These are phyloP conservation scores for Nomada fabriciana DNA, from an alignment of 2,888 invertebrate species.

Conservation along the genomic window DNA sequence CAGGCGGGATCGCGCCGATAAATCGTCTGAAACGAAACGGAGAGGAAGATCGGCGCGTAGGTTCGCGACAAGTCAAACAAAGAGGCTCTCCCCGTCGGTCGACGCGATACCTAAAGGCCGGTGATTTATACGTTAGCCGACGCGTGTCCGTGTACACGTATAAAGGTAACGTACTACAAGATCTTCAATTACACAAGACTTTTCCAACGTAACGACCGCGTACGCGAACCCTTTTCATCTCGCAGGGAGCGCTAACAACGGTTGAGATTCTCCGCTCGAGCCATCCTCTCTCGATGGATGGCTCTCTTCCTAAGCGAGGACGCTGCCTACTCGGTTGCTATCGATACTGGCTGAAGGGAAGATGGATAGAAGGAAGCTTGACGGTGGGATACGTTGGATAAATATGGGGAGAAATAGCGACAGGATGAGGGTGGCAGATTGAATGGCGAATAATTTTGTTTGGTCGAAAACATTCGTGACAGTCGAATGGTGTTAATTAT, in stretches of 20 bases:
- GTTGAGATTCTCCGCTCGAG: constrained; percentile 48
- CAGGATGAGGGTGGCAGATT: not conserved
- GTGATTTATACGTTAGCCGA: not conserved
- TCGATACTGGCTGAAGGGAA: constrained; percentile 9
- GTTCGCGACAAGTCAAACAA: constrained; percentile 43
- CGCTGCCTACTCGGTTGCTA: constrained; percentile 41
- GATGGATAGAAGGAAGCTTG: constrained; percentile 9
- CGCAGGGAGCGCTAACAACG: constrained; percentile 55
- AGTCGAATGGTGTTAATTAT: not conserved
- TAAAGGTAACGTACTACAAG: constrained; percentile 46
- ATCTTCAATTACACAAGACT: constrained; percentile 62
- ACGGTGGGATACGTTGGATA: not conserved
- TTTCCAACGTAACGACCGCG: constrained; percentile 55
- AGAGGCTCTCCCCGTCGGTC: constrained; percentile 13
- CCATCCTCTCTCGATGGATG: constrained; percentile 50
- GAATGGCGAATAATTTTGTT: not conserved
- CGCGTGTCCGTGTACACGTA: constrained; percentile 37
- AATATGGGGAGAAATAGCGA: not conserved
- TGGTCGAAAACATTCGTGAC: not conserved
- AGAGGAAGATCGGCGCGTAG: constrained; percentile 26
- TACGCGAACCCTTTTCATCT: constrained; percentile 58
- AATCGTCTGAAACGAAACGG: constrained; percentile 44
- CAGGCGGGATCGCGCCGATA: constrained; percentile 39
- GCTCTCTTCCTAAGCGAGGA: constrained; percentile 43
- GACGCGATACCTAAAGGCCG: no score